Base-by-base conservation (phyloP, 2,113 vertebrate species). In the Chinchilla lanigera region DNA sequence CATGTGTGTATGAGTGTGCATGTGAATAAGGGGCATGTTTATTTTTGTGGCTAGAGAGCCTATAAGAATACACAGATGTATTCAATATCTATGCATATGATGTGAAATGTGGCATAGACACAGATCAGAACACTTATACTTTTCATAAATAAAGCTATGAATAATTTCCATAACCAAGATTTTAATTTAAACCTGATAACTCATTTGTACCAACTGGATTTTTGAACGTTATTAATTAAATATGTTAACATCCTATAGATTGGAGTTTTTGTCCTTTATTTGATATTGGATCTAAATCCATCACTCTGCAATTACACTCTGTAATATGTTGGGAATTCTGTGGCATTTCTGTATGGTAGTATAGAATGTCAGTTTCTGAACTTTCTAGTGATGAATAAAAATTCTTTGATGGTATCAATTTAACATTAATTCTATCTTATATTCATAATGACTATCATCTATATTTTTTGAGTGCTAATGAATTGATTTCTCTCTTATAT, bases 401-500 rank as follows among this genome's bases (percentile, higher is more conserved):
- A 69, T 77, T 85, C 87, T 81, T 67, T 87, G 30, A 95, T 84
- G 52, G 35, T 35, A 63, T 50, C 38, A 67, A 71, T 7, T 71
- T 92, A 71, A 2, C 50, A 50, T 93, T 69, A 94, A 75, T 58
- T 83, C 60, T 33, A 73, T 12, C 38, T 94, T 50, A 87, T 54
- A 56, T 54, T 93, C 38, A 90, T 38, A 87, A 92, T 56, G 20
- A 5, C 5, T 7, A 75, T 58, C 5, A 52, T 63, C 16, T 73
- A 16, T 50, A 28, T 14, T 78, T 92, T 61, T 44, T 61, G 0
- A 77, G 20, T 77, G 56, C 54, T 60, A 77, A 35, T 81, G 58
- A 81, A 52, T 44, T 78, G 7, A 50, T 54, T 86, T 92, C 20
- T 93, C 47, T 82, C 7, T 67, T 71, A 33, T 67, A n/a, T n/a